phyloP scores from a whole-genome alignment of 2,888 invertebrate genomes.

The Pyrocoelia pectoralis region DNA sequence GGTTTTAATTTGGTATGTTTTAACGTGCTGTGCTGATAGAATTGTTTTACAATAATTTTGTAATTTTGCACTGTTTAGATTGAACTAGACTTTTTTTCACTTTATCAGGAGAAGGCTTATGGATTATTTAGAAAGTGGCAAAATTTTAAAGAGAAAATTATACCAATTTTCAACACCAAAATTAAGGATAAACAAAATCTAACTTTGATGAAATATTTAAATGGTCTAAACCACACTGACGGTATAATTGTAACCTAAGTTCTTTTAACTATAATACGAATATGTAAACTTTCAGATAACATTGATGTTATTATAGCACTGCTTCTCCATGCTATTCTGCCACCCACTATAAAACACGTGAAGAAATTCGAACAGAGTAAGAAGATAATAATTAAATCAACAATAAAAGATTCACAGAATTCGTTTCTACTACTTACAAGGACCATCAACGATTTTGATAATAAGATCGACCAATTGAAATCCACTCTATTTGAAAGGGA shows the following conservation, averaged over 20 bases:
- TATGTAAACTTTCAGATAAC: too few species aligned
- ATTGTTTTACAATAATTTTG: background rate
- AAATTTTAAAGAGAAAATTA: background rate
- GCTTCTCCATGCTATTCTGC: background rate
- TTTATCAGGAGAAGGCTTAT: background rate
- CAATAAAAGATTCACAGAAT: constrained; percentile 11
- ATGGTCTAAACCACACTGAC: too few species aligned
- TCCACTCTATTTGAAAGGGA: background rate
- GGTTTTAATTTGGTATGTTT: background rate
- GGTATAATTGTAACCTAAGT: background rate
- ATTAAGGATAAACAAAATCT: constrained; percentile 3
- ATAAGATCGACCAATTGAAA: background rate
- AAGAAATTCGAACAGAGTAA: background rate
- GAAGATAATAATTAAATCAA: background rate
- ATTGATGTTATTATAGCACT: background rate
- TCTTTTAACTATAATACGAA: too few species aligned
- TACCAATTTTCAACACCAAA: background rate
- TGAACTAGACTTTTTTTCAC: background rate
- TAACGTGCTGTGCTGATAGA: background rate
- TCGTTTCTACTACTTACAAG: background rate
- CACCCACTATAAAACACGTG: constrained; percentile 3
- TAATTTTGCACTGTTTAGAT: background rate
- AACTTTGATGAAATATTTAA: background rate
- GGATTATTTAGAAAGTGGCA: background rate
- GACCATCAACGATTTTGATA: background rate